phyloP scores from a whole-genome alignment of 2,888 invertebrate species.

The Amblyjoppa fuscipennis region DNA sequence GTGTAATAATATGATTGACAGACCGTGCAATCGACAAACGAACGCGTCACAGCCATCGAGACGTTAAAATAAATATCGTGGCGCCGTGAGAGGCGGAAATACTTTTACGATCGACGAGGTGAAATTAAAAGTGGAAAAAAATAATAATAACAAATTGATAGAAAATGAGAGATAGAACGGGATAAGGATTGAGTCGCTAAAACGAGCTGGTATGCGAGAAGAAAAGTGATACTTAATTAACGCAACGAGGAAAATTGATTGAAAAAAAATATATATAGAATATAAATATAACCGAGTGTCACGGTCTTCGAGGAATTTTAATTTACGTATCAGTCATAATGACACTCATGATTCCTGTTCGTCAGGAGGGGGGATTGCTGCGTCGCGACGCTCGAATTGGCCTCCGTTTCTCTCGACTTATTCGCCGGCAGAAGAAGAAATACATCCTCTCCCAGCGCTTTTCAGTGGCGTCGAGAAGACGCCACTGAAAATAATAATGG shows the following conservation, averaged over 20 bases:
- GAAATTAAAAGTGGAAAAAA: background rate
- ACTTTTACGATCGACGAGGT: slow-evolving; percentile 21
- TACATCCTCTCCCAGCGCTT: slow-evolving; percentile 30
- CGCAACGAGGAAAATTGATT: slow-evolving; percentile 40
- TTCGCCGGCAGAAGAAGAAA: slow-evolving; percentile 19
- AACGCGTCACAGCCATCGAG: slow-evolving; percentile 35
- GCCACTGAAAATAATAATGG: slow-evolving; percentile 75
- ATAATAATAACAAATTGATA: background rate
- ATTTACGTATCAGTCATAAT: slow-evolving; percentile 46
- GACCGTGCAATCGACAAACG: slow-evolving; percentile 26
- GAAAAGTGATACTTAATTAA: background rate
- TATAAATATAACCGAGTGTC: slow-evolving; percentile 14
- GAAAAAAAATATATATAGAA: slow-evolving; percentile 8
- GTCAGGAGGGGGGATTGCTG: slow-evolving; percentile 13
- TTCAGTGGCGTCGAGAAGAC: slow-evolving; percentile 68
- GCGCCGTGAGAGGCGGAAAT: slow-evolving; percentile 33
- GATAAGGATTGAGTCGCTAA: slow-evolving; percentile 16
- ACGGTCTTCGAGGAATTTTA: slow-evolving; percentile 54
- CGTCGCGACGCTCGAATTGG: slow-evolving; percentile 36
- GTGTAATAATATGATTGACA: background rate
- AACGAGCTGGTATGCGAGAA: background rate
- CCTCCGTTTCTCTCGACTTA: slow-evolving; percentile 38
- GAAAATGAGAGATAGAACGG: background rate
- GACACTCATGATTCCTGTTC: slow-evolving; percentile 46
- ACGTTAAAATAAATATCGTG: slow-evolving; percentile 45